Conservation (phyloP, 2,113 vertebrate genomes). For the Danionella cerebrum region DNA sequence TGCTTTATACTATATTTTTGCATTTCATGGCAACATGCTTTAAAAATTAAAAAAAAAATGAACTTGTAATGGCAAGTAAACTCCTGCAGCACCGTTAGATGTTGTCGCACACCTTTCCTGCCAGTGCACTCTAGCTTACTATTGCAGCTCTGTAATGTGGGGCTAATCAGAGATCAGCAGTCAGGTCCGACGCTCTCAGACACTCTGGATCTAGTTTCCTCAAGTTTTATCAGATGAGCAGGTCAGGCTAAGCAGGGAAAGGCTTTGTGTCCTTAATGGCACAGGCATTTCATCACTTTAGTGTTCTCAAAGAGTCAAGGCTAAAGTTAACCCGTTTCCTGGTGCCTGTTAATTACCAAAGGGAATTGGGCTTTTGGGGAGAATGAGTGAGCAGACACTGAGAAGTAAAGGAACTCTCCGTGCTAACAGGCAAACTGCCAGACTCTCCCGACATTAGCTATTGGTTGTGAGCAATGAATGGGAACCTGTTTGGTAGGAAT, state of each 20-base stretch:
- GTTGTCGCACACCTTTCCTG: constrained; percentile 15
- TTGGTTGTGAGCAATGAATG: too few species aligned
- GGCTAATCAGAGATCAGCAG: constrained; percentile 46
- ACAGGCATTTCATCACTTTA: constrained; percentile 25
- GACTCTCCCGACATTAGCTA: too few species aligned
- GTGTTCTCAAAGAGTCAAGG: constrained; percentile 27
- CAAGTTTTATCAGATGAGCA: constrained; percentile 55
- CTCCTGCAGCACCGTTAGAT: too few species aligned
- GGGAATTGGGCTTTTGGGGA: constrained; percentile 30
- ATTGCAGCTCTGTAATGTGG: neutral
- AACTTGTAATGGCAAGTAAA: too few species aligned
- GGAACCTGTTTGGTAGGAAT: constrained; percentile 2
- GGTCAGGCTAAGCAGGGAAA: constrained; percentile 54
- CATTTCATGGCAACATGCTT: too few species aligned
- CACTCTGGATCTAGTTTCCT: constrained; percentile 60
- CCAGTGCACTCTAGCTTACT: neutral
- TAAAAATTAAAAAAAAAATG: too few species aligned
- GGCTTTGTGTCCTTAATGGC: constrained; percentile 59
- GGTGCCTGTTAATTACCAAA: constrained; percentile 40
- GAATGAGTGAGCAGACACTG: constrained; percentile 27
- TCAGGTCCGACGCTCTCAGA: constrained; percentile 43
- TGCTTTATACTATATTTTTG: too few species aligned
- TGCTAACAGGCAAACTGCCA: constrained; percentile 16
- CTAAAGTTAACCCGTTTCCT: constrained; percentile 34
- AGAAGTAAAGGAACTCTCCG: constrained; percentile 1